A percentile compares a stretch with the other conserved stretches of the same genome.
Evolutionary conservation across 53 echinoderm and acorn worm genomes (phyloP).

Genomic region (Luidia sarsii): DNA sequence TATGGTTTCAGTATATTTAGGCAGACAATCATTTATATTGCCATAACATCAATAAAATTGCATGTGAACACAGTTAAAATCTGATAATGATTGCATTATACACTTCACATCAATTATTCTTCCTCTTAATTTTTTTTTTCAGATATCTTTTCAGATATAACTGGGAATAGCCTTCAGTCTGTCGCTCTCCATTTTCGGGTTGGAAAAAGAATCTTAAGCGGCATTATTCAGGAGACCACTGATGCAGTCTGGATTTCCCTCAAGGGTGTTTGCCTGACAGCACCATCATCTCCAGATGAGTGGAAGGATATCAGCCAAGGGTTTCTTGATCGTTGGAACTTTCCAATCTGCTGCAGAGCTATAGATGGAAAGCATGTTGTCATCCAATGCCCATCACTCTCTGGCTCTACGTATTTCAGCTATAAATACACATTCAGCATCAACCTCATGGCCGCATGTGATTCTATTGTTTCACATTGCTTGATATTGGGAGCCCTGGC

Average conservation of each 20-base stretch:
- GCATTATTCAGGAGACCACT: conserved; percentile 14
- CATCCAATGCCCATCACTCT: conserved; percentile 28
- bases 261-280: neutral
- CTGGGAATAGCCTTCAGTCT: conserved; percentile 16
- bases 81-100: no score
- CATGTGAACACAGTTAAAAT: no score
- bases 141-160: conserved; percentile 35
- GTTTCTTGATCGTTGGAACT: conserved; percentile 24
- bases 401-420: conserved; percentile 43
- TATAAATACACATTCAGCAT: conserved; percentile 29
- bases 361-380: conserved; percentile 52
- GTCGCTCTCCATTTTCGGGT: conserved; percentile 26
- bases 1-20: no score
- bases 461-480: conserved; percentile 29
- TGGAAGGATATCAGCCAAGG: conserved; percentile 20
- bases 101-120: neutral
- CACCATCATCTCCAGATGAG: conserved; percentile 22
- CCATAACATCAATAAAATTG: no score
- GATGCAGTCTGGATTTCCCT: conserved; percentile 10
- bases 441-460: conserved; percentile 36
- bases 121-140: neutral
- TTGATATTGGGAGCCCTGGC: conserved; percentile 35
- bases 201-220: conserved; percentile 10
- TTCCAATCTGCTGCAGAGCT: conserved; percentile 37
- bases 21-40: no score